Conservation (phyloP, 2,888 invertebrate species). For the Malthinus flaveolus region DNA sequence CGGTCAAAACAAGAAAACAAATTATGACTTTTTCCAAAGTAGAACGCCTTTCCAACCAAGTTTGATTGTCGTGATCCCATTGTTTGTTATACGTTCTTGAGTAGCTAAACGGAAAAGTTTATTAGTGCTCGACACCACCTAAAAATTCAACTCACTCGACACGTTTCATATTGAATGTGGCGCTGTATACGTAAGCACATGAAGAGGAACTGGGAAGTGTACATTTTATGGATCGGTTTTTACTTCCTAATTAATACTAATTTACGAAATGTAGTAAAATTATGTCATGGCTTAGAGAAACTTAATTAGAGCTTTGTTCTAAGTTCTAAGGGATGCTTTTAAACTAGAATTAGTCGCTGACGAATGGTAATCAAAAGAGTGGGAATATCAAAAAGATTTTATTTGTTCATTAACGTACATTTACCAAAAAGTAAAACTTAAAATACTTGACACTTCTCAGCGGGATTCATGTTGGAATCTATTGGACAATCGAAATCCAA, state of each 20-base stretch:
- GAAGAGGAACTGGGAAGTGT: neutral
- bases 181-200: neutral
- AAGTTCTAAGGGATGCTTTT: no score
- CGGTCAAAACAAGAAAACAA: neutral
- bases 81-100: neutral
- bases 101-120: neutral
- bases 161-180: neutral
- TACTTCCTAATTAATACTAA: constrained; percentile 3
- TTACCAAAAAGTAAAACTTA: neutral
- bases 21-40: neutral
- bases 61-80: constrained; percentile 5
- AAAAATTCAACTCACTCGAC: neutral
- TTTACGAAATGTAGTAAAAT: neutral
- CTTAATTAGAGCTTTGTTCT: no score
- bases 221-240: neutral
- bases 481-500: constrained; percentile 19
- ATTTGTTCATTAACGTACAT: neutral
- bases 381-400: neutral
- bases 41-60: constrained; percentile 1
- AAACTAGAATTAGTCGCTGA: no score
- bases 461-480: constrained; percentile 22
- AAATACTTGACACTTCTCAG: constrained; percentile 22
- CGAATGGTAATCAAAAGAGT: neutral
- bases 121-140: no score
- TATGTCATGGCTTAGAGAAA: neutral